Conservation (phyloP, 2,888 invertebrate genomes). For the Flexamia atlantica region DNA sequence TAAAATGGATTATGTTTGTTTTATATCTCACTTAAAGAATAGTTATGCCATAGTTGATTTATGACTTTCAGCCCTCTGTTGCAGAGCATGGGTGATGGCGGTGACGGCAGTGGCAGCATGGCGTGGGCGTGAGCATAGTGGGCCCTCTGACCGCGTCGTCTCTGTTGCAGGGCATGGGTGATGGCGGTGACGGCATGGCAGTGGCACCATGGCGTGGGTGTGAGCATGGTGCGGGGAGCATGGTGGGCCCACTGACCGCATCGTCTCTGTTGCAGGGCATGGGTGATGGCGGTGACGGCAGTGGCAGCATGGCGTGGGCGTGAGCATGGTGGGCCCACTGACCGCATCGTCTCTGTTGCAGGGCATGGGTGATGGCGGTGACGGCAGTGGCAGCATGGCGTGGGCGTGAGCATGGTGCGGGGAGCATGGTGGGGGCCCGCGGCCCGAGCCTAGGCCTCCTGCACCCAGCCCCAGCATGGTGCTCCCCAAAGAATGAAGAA, state of each 20-base stretch:
- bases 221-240: conserved; percentile 66
- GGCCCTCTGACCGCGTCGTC: conserved; percentile 66
- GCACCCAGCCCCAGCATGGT: conserved; percentile 79
- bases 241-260: conserved; percentile 65
- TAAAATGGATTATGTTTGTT: no score
- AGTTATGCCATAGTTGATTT: no score
- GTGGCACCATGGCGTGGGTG: conserved; percentile 74
- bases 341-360: conserved; percentile 49
- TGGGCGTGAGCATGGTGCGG: conserved; percentile 69
- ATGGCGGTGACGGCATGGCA: conserved; percentile 73
- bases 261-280: conserved; percentile 68
- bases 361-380: conserved; percentile 68
- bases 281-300: conserved; percentile 73
- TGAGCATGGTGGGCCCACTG: conserved; percentile 63
- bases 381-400: conserved; percentile 75
- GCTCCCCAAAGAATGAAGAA: conserved; percentile 97
- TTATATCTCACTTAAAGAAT: no score
- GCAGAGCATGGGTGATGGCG: conserved; percentile 66
- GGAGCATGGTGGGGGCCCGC: conserved; percentile 67
- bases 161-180: conserved; percentile 60
- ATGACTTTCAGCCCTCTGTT: no score
- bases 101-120: conserved; percentile 75
- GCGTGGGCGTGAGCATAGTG: conserved; percentile 71
- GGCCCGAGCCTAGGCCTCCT: conserved; percentile 67
- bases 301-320: conserved; percentile 79